Evolutionary conservation across 1,140 invertebrate genomes (phyloP), one percentile per base, ranked within the genome.

Genomic region (Theocolax elegans): DNA sequence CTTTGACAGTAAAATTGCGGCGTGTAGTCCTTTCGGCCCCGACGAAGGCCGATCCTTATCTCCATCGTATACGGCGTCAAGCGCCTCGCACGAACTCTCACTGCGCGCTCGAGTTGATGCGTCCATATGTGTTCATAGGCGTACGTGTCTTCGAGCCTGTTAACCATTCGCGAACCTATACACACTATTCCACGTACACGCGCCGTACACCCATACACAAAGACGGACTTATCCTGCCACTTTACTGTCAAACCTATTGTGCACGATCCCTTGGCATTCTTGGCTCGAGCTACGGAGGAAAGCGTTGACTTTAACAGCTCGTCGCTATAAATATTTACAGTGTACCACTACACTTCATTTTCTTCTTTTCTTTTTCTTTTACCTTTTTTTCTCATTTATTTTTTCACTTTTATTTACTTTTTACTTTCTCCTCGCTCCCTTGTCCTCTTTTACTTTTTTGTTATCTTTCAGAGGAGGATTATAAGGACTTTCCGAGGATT

Each of bases 1-100:
- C 72, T 78, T 76, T 77, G 78, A 79, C 77, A 72, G 75, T 75
- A 69, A 79, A 79, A 78, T 79, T 79, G 74, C 76, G 51, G 67
- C 46, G 67, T 60, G 74, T 48, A n/a, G 76, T 75, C 75, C 73
- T 75, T 64, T 38, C 31, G n/a, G 7, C 7, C 44, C 35, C 38
- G 49, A 15, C 51, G 38, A 64, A 58, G 60, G 67, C 42, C 60
- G 67, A 70, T 70, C 59, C 67, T 70, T 64, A 70, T 70, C 67
- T 64, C 48, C 59, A 49, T 51, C 49, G 58, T 21, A n/a, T 1
- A n/a, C 2, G 25, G 29, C 46, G 29, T 42, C 56, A 12, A 42
- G 38, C 31, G 48, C 21, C 54, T 27, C 38, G 31, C 42, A 62
- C 59, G 56, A 29, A 46, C 23, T 29, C 42, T 13, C 15, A 3